Evolutionary conservation across 2,113 vertebrate species (phyloP), one percentile per base, ranked within the genome.

Genomic region (Spea multiplicata): DNA sequence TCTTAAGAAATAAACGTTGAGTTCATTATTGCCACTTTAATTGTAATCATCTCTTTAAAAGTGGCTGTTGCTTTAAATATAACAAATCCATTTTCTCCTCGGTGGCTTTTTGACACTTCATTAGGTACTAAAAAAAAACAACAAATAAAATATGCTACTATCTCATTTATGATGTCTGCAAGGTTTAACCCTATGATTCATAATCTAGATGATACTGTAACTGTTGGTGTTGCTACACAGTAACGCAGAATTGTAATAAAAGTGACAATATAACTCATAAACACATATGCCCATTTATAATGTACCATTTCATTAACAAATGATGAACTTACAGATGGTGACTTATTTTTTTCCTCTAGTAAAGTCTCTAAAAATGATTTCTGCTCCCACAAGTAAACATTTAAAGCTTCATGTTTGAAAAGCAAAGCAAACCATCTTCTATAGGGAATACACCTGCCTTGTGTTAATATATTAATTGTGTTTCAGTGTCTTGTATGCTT

Each of bases 351-450:
- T 74, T 46, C 30, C 30, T 66, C 16, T 9, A 68, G 71, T 45
- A 80, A 68, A 80, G 49, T 64, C 62, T 74, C 73, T 74, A 59
- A 74, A 79, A 67, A 68, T 68, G 78, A 74, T 68, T 80, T 80
- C 52, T 68, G 8, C 46, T 48, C 71, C 68, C 78, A 74, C 68
- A 80, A 66, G 71, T 17, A 73, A 61, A 74, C 78, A 80, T 66
- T 74, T 68, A 73, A 44, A 50, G 53, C 62, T 79, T 73, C 59
- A 65, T 7, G 50, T 68, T 59, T 49, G 50, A 61, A 80, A 68
- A 61, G 12, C 64, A 61, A 62, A 57, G 44, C 55, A 77, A 50
- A 55, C 55, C 14, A 70, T 70, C 53, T 61, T 69, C 65, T 59
- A 13, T 44, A 45, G 17, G 64, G 71, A 73, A 80, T 71, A 68